Evolutionary conservation across 2,888 invertebrate species (phyloP), one percentile per base, ranked within the genome.

Genomic region (Ophonus ardosiacus): DNA sequence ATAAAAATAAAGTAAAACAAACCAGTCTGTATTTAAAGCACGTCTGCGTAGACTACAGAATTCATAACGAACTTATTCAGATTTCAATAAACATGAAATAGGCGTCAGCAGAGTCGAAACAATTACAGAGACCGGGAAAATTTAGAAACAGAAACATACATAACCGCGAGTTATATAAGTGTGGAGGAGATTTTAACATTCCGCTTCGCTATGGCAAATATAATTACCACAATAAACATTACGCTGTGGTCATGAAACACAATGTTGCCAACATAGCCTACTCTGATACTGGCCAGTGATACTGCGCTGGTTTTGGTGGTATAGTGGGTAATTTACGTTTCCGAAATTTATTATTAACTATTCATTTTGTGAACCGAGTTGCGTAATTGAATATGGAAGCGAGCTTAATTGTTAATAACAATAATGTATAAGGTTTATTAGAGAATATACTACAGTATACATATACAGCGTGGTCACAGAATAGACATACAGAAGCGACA

Each of bases 201-300:
- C 78, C 24, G 57, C 15, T 57, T 7, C 56, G 40, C 31, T 15
- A 57, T 57, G 31, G 56, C 78, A 57, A 78, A 78, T 78, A 78
- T 78, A 24, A 78, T 78, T 78, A 78, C 57, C 78, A 31, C 57
- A 78, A 78, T 78, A 78, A 78, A 78, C 78, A 78, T 78, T 57
- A 78, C 57, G 15, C n/a, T 7, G 78, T 57, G 57, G 78, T 78
- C 56, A 71, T 78, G 40, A 38, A 56, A 31, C 31, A 56, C 24
- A 57, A n/a, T 21, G 21, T 2, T 57, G 57, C 78, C 57, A 78
- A 74, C 43, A 51, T 13, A 10, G 43, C 43, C 43, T 51, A 51
- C 71, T 74, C 71, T 74, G 68, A 68, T 68, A 74, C 71, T 43
- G 15, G 15, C 17, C 17, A 43, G 17, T 74, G 43, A 13, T 74